These are phyloP conservation scores for Marronus borbonicus DNA, from an alignment of 2,888 invertebrate species.

Conservation along the genomic window DNA sequence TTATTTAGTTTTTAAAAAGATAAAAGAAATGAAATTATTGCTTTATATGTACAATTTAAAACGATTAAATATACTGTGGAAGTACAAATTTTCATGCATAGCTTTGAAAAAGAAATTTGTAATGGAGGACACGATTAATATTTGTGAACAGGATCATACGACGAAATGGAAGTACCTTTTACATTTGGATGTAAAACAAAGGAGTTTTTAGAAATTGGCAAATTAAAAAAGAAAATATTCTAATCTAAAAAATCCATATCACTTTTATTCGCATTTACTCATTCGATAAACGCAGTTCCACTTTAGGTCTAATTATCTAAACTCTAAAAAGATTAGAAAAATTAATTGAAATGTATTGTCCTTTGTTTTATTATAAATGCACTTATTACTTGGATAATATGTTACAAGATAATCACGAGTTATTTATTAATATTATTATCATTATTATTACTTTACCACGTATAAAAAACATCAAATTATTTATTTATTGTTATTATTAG, in stretches of 20 bases:
- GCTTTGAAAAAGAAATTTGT: no score
- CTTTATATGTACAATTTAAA: no score
- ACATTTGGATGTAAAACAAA: no score
- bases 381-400: conserved; percentile 2
- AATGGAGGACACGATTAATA: neutral
- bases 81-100: no score
- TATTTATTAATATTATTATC: neutral
- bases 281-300: neutral
- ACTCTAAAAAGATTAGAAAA: conserved; percentile 26
- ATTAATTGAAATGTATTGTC: conserved; percentile 38
- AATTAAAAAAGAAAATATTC: neutral
- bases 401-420: conserved; percentile 1
- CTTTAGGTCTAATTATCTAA: conserved; percentile 11
- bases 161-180: neutral
- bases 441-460: neutral
- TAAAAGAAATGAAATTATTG: no score
- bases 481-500: neutral
- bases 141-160: neutral
- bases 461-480: conserved; percentile 15
- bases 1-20: no score
- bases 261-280: neutral
- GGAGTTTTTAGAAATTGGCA: neutral
- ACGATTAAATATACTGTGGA: no score
- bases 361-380: conserved; percentile 37
- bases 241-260: neutral